Percentiles rank a stretch among this genome's conserved stretches.
phyloP scores from a whole-genome alignment of 1,140 invertebrate genomes.

The Metopolophium dirhodum region DNA sequence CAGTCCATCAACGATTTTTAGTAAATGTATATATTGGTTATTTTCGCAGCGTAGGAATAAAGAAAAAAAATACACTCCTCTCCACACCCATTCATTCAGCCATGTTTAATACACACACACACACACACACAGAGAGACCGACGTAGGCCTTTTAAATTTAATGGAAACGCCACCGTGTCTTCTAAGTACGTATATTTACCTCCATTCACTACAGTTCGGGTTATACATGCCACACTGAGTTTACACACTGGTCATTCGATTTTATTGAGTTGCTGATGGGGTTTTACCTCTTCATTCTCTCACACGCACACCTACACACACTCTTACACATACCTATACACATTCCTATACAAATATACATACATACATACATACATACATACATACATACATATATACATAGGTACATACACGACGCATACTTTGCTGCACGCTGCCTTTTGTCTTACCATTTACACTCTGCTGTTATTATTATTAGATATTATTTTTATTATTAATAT shows the following conservation, averaged over 20 bases:
- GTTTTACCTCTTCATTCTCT: neutral
- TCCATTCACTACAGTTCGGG: neutral
- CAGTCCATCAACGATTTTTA: neutral
- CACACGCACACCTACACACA: neutral
- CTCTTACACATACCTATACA: neutral
- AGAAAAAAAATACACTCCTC: neutral
- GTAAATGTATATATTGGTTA: constrained; percentile 10
- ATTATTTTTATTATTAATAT: no score
- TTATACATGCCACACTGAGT: neutral
- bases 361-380: neutral
- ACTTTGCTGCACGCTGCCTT: neutral
- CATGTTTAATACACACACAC: neutral
- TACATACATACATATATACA: no score
- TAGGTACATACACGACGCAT: no score
- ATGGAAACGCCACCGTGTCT: neutral
- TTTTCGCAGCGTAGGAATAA: neutral
- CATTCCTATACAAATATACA: neutral
- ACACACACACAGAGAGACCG: neutral
- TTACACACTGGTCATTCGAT: neutral
- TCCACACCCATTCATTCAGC: neutral
- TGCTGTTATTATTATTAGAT: neutral
- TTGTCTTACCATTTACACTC: neutral
- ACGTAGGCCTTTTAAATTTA: constrained; percentile 11
- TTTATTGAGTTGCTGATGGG: constrained; percentile 14
- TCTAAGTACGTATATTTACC: neutral